Evolutionary conservation across 2,888 invertebrate genomes (phyloP), one percentile per base, ranked within the genome.

Genomic region (Lysandra bellargus): DNA sequence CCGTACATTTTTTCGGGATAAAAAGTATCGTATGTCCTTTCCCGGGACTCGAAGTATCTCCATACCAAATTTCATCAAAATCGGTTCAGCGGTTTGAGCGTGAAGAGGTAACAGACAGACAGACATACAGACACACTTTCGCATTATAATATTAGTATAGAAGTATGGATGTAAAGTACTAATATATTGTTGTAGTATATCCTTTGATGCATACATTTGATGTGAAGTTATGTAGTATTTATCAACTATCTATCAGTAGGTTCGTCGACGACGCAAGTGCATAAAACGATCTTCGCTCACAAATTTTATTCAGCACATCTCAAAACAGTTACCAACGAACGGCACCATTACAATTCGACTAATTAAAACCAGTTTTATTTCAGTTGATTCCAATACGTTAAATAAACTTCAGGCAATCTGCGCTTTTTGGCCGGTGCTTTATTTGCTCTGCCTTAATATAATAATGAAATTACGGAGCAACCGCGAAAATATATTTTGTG

Each of bases 401-500:
- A 69, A 37, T 69, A 69, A 69, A 69, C 69, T 69, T 69, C 69
- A 17, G 33, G 69, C 69, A 69, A 69, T 69, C 69, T 69, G 69
- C 69, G 69, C 69, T 69, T 69, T 69, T 69, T 69, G 69, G 69
- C 17, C 33, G 69, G 12, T 69, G 33, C 17, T 74, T 44, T 74
- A 74, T 74, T 44, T 74, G 74, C 69, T 17, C 69, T 69, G 69
- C 69, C 69, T 74, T 74, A 74, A 74, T 75, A 49, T 49, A 49
- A 49, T 49, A 76, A 57, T 57, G 53, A 76, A 76, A 76, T 57
- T 57, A 76, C 76, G 76, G 33, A 76, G n/a, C 75, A 49, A 76
- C 76, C 76, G 53, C 44, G 76, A 79, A 78, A 79, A 79, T 57
- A 57, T 76, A 76, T 76, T 76, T 76, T 57, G 33, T 76, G 76